Evolutionary conservation across 2,113 vertebrate species (phyloP).

Genomic region (Sapajus apella): DNA sequence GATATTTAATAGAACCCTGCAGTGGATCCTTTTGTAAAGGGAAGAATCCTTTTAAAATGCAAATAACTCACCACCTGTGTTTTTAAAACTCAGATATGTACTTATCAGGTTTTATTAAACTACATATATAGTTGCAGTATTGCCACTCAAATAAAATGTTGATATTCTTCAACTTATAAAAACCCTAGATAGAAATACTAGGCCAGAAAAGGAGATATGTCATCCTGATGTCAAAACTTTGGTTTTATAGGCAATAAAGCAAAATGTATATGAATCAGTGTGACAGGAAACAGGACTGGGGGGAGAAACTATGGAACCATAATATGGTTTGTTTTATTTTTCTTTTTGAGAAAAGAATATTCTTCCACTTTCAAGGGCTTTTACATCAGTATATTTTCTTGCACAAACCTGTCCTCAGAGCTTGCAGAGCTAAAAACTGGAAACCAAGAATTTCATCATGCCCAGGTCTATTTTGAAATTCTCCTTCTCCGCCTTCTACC

Average conservation of each 20-base stretch:
- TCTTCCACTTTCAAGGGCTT: not conserved
- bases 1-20: constrained; percentile 62
- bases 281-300: not conserved
- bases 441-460: not conserved
- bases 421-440: not conserved
- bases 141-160: constrained; percentile 16
- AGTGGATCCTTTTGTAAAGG: constrained; percentile 52
- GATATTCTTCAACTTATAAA: constrained; percentile 32
- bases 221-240: not conserved
- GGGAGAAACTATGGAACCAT: not conserved
- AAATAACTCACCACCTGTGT: constrained; percentile 72
- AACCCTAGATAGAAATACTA: not conserved
- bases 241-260: not conserved
- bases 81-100: constrained; percentile 67
- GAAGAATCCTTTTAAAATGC: constrained; percentile 71
- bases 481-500: not conserved
- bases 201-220: not conserved
- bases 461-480: not conserved
- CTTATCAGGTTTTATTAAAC: constrained; percentile 64
- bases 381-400: not conserved
- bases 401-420: not conserved
- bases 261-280: not conserved
- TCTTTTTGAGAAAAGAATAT: not conserved
- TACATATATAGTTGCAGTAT: constrained; percentile 31
- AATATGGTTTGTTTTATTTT: not conserved